These are phyloP conservation scores for Anoplolepis gracilipes DNA, from an alignment of 1,140 invertebrate genomes.

Conservation along the genomic window DNA sequence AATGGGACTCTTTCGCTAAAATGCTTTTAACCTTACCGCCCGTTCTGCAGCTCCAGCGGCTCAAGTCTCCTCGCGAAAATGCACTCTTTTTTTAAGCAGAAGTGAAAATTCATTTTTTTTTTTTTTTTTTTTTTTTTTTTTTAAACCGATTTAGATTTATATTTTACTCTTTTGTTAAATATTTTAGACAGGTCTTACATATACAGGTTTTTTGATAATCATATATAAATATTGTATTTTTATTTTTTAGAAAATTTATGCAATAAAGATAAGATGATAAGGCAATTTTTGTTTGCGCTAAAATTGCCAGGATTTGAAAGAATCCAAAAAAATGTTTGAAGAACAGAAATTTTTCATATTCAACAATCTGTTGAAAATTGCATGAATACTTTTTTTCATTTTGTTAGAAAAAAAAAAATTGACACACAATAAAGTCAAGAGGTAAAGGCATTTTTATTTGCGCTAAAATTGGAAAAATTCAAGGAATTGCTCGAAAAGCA, in stretches of 20 bases:
- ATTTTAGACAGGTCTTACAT: neutral
- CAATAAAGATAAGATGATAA: neutral
- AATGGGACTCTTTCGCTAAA: slow-evolving; percentile 37
- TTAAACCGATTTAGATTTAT: no score
- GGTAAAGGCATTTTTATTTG: no score
- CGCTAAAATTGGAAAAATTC: neutral
- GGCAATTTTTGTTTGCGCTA: neutral
- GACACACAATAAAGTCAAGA: no score
- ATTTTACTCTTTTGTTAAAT: neutral
- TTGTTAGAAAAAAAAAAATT: no score
- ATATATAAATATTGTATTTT: neutral
- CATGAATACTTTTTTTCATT: no score
- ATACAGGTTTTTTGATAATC: neutral
- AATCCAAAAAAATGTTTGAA: no score
- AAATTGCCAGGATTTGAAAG: no score
- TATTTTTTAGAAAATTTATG: neutral
- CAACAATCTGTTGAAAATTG: no score
- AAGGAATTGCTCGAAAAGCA: neutral
- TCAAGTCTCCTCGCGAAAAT: slow-evolving; percentile 32
- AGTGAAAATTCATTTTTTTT: no score
- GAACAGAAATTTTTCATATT: no score
- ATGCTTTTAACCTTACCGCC: neutral
- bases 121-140: no score
- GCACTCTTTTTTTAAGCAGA: neutral
- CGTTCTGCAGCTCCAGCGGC: no score